Evolutionary conservation across 2,888 invertebrate genomes (phyloP), one percentile per base, ranked within the genome.

Genomic region (Acleris laterana): DNA sequence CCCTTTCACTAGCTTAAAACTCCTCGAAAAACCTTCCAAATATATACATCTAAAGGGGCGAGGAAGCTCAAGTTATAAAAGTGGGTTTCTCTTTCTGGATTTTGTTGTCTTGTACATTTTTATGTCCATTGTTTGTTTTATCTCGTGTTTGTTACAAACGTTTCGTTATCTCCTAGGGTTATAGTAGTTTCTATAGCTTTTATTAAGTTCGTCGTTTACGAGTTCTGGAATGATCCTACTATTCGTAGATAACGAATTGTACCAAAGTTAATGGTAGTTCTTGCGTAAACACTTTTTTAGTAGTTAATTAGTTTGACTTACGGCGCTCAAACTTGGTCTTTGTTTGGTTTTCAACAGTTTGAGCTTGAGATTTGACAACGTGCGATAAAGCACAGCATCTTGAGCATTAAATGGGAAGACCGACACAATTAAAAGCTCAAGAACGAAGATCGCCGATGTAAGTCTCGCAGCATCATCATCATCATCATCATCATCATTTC

Each of bases 21-120:
- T n/a, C 42, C 50, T 28, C 16, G 20, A 42, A 28, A 19, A 5
- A 20, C 13, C 48, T n/a, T 13, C 3, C 38, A 16, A n/a, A 48
- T 1, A 49, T 22, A 28, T 19, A 17, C 5, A 25, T 1, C 9
- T 5, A 42, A 28, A 17, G 19, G 48, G 49, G 48, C 32, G 28
- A 9, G 48, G 59, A 19, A 53, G 64, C n/a, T 49, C 64, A 53
- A 49, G 38, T 59, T 25, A 53, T 0, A 55, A 38, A 22, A 46
- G 60, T 22, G 44, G 44, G 20, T 50, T 60, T 49, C n/a, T 49
- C 28, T 53, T 65, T 60, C 55, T 65, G 60, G 55, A 65, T 65
- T 65, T 56, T 65, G 65, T 60, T 65, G 65, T 65, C 60, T 65
- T 53, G 60, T 65, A 65, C 65, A 65, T 60, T 65, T 65, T 65